Evolutionary conservation across 2,888 invertebrate species (phyloP).

Genomic region (Ectemnius cavifrons): DNA sequence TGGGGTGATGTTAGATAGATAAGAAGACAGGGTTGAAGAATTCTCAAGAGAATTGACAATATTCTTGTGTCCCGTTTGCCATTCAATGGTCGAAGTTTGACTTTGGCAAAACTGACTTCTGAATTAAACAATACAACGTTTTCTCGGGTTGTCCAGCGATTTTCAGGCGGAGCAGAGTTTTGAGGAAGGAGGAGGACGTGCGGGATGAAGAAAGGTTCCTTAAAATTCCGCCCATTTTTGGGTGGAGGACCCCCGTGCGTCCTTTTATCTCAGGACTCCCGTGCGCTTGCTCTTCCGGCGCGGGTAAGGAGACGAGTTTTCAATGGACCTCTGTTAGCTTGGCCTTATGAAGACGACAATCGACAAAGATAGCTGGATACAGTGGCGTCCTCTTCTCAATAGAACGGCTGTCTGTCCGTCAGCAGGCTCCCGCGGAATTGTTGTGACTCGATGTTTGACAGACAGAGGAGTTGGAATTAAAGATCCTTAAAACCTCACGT

Average conservation of each 20-base stretch:
- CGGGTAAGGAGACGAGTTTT: constrained; percentile 26
- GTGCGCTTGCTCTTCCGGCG: constrained; percentile 24
- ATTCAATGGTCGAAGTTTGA: too few relatives aligned
- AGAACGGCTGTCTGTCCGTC: constrained; percentile 57
- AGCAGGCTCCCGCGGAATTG: constrained; percentile 61
- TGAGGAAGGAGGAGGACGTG: neutral
- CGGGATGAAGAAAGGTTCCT: constrained; percentile 19
- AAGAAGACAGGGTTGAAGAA: too few relatives aligned
- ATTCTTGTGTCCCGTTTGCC: too few relatives aligned
- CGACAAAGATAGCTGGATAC: constrained; percentile 16
- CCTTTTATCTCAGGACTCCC: constrained; percentile 35
- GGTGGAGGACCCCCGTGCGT: neutral
- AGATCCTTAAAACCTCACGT: constrained; percentile 56
- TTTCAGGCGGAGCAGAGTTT: constrained; percentile 24
- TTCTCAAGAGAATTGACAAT: too few relatives aligned
- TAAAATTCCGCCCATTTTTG: constrained; percentile 48
- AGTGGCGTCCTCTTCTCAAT: constrained; percentile 42
- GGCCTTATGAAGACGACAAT: constrained; percentile 44
- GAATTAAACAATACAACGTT: constrained; percentile 15
- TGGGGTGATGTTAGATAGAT: too few relatives aligned
- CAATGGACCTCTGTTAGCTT: constrained; percentile 40
- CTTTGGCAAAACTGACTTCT: too few relatives aligned
- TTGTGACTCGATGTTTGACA: constrained; percentile 67
- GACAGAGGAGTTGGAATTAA: constrained; percentile 59
- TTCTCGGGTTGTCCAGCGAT: too few relatives aligned